These are phyloP conservation scores for Sparidentex hasta DNA, from an alignment of 2,797 vertebrate species.

Conservation along the genomic window DNA sequence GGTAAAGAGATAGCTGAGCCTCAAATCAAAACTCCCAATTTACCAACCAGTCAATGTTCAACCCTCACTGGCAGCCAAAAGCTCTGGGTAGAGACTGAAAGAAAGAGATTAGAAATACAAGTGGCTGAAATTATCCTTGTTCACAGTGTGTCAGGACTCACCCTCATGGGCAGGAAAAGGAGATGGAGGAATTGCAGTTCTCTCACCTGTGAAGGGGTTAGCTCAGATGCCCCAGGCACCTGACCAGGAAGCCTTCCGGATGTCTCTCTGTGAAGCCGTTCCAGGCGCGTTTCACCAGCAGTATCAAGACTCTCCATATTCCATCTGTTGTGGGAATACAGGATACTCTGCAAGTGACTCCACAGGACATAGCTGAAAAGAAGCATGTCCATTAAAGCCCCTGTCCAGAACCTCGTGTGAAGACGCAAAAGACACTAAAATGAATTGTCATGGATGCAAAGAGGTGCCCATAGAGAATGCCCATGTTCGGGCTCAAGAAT, in stretches of 20 bases:
- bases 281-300: background rate
- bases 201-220: background rate
- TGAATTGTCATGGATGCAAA: no score
- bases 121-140: background rate
- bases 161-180: background rate
- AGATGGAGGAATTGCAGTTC: conserved; percentile 1
- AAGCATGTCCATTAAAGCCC: background rate
- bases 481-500: no score
- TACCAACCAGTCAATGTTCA: background rate
- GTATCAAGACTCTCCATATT: background rate
- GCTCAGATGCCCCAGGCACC: conserved; percentile 22
- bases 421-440: no score
- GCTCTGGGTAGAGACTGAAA: background rate
- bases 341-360: background rate
- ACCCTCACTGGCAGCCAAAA: conserved; percentile 7
- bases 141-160: background rate
- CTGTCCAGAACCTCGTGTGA: no score
- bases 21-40: conserved; percentile 28
- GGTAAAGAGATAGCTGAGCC: background rate
- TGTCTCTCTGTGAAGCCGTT: conserved; percentile 2
- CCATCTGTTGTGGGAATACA: conserved; percentile 13
- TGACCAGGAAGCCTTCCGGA: conserved; percentile 15
- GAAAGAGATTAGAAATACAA: background rate
- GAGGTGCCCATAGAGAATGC: no score
- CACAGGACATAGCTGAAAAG: background rate